phyloP scores from a whole-genome alignment of 2,888 invertebrate species.

The Mesorhabditis sp. region DNA sequence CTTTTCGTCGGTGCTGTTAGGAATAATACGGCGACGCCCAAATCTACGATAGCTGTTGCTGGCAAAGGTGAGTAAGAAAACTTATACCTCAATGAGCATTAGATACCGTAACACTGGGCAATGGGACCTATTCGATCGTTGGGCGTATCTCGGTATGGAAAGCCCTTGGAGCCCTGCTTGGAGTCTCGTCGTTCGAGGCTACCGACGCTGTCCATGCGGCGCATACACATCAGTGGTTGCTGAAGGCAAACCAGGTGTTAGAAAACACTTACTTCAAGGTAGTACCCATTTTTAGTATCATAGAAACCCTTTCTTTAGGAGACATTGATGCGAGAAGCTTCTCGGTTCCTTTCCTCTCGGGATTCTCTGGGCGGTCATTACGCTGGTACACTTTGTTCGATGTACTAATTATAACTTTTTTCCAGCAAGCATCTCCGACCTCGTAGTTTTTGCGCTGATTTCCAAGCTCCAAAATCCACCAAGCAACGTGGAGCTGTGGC shows the following conservation, averaged over 20 bases:
- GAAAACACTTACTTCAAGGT: slow-evolving; percentile 5
- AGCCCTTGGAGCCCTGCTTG: slow-evolving; percentile 24
- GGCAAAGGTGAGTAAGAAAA: slow-evolving; percentile 13
- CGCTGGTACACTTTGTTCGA: slow-evolving; percentile 24
- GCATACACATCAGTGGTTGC: slow-evolving; percentile 29
- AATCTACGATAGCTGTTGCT: slow-evolving; percentile 20
- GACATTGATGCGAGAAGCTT: slow-evolving; percentile 19
- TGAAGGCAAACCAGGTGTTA: slow-evolving; percentile 16
- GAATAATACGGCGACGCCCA: slow-evolving; percentile 19
- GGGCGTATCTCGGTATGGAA: slow-evolving; percentile 18
- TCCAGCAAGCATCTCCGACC: neutral
- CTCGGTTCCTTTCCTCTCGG: slow-evolving; percentile 36
- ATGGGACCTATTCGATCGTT: neutral
- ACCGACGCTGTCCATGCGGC: slow-evolving; percentile 24
- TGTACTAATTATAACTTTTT: slow-evolving; percentile 17
- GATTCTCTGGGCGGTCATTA: slow-evolving; percentile 35
- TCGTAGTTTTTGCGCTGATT: neutral
- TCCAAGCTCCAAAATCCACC: slow-evolving; percentile 14
- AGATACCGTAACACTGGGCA: slow-evolving; percentile 8
- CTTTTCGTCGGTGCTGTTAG: slow-evolving; percentile 23
- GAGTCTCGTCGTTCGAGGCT: slow-evolving; percentile 29
- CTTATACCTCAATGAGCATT: neutral
- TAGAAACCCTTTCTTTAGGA: neutral
- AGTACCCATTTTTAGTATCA: neutral
- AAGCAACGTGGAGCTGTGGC: slow-evolving; percentile 40